Conservation (phyloP, 1,140 invertebrate genomes). For the Protaetia brevitarsis region DNA sequence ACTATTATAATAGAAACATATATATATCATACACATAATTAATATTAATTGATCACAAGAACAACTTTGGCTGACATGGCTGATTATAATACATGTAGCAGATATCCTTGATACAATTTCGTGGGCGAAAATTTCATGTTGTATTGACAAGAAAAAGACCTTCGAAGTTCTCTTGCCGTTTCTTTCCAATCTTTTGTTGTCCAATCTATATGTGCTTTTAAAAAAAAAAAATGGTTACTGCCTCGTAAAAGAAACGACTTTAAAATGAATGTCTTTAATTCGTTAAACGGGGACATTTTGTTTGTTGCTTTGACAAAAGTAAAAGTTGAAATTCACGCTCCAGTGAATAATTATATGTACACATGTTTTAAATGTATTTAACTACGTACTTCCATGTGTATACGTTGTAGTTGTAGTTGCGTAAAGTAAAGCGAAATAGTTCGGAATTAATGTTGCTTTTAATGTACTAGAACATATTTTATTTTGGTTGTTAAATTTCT, state of each 20-base stretch:
- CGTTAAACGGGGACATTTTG: neutral
- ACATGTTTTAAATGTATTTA: too few species aligned
- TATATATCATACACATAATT: neutral
- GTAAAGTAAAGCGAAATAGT: too few species aligned
- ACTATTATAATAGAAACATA: neutral
- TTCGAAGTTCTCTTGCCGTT: neutral
- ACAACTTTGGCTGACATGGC: too few species aligned
- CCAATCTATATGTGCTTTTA: neutral
- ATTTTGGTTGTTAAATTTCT: too few species aligned
- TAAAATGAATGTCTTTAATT: too few species aligned
- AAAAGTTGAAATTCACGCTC: neutral
- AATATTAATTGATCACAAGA: neutral
- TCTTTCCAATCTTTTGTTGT: neutral
- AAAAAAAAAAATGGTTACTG: too few species aligned
- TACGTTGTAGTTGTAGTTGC: too few species aligned
- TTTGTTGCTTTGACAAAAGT: constrained; percentile 1
- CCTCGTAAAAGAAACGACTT: too few species aligned
- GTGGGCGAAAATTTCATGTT: neutral
- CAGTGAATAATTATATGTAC: neutral
- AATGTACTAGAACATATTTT: too few species aligned
- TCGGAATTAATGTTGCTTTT: too few species aligned
- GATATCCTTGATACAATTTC: constrained; percentile 7
- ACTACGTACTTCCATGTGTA: too few species aligned
- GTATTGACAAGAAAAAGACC: neutral
- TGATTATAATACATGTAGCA: too few species aligned